Evolutionary conservation across 2,113 vertebrate genomes (phyloP).

Genomic region (Paracanthobrama guichenoti): DNA sequence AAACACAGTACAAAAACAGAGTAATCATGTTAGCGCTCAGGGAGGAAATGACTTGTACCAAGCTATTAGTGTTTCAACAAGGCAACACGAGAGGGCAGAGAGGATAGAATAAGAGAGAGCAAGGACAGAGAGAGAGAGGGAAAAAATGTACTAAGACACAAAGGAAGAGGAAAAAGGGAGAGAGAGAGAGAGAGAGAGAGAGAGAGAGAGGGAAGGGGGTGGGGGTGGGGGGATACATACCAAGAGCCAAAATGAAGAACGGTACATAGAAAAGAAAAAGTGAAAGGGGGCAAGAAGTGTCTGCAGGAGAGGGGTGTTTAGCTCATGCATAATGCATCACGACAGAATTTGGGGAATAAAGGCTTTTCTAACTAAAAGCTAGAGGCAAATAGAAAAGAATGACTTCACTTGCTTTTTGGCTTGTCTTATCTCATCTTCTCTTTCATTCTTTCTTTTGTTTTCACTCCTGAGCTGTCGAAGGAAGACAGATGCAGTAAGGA

Average conservation of each 20-base stretch:
- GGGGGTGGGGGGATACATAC: constrained; percentile 24
- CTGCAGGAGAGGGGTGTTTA: constrained; percentile 54
- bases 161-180: neutral
- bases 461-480: constrained; percentile 64
- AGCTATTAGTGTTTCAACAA: constrained; percentile 74
- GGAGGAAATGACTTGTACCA: constrained; percentile 76
- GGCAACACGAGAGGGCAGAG: constrained; percentile 48
- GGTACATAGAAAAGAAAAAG: constrained; percentile 26
- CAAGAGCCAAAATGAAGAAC: constrained; percentile 36
- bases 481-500: constrained; percentile 61
- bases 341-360: constrained; percentile 74
- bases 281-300: constrained; percentile 34
- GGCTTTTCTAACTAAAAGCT: constrained; percentile 54
- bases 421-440: constrained; percentile 63
- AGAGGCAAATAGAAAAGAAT: constrained; percentile 65
- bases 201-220: neutral
- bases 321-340: constrained; percentile 78
- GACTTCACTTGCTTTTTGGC: constrained; percentile 66
- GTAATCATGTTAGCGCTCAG: constrained; percentile 82
- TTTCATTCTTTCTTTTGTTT: constrained; percentile 67
- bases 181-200: neutral
- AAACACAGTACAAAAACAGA: constrained; percentile 67
- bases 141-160: constrained; percentile 5
- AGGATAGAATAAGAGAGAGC: constrained; percentile 28
- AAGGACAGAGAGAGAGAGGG: constrained; percentile 3